phyloP scores from a whole-genome alignment of 1,140 invertebrate species.

The Anoplophora glabripennis region DNA sequence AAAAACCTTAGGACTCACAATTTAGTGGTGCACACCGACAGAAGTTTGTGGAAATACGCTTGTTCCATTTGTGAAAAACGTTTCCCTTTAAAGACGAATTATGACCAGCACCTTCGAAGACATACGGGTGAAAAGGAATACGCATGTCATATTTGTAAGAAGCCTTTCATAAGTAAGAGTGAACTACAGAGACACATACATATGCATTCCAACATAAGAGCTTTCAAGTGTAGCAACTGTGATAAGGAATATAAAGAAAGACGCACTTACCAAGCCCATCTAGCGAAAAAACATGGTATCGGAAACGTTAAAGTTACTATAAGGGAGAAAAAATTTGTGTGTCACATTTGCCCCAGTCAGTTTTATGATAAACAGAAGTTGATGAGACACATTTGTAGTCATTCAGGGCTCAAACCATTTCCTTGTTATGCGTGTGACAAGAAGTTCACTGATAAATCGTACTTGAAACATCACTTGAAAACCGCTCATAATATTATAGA shows the following conservation, averaged over 20 bases:
- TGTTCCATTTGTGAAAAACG: constrained; percentile 32
- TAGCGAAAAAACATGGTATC: constrained; percentile 32
- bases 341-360: constrained; percentile 48
- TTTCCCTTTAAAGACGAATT: constrained; percentile 37
- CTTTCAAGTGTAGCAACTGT: constrained; percentile 38
- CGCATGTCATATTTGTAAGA: constrained; percentile 67
- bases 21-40: constrained; percentile 39
- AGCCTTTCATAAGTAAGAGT: constrained; percentile 57
- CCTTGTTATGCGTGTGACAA: constrained; percentile 61
- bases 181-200: constrained; percentile 37
- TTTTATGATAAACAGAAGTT: constrained; percentile 60
- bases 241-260: constrained; percentile 39
- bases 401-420: constrained; percentile 70
- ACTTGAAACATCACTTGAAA: constrained; percentile 35
- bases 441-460: constrained; percentile 46
- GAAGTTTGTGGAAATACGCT: constrained; percentile 34
- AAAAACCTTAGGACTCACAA: constrained; percentile 35
- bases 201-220: constrained; percentile 33
- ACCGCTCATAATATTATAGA: constrained; percentile 23
- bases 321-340: constrained; percentile 32
- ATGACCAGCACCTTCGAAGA: constrained; percentile 66
- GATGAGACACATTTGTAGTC: constrained; percentile 62
- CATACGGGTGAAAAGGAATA: constrained; percentile 70
- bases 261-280: constrained; percentile 29
- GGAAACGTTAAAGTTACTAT: constrained; percentile 25